Percentiles rank a stretch among this genome's conserved stretches.
phyloP scores from a whole-genome alignment of 2,888 invertebrate genomes.

The Kuschelorhynchus macadamiae region DNA sequence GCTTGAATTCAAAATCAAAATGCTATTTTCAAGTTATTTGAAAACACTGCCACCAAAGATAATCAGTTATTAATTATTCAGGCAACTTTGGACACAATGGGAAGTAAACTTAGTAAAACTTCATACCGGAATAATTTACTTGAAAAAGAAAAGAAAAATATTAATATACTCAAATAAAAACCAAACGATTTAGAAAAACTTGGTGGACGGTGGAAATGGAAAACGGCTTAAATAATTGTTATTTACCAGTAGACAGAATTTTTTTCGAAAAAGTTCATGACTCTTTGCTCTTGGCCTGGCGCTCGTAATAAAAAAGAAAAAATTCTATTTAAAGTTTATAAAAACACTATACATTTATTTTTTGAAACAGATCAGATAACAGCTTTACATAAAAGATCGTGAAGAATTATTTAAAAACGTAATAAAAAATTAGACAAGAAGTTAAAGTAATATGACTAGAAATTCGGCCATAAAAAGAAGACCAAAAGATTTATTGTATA shows the following conservation, averaged over 20 bases:
- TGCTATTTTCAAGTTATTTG: not conserved
- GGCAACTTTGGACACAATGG: not conserved
- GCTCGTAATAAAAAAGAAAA: slow-evolving; percentile 45
- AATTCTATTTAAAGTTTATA: slow-evolving; percentile 47
- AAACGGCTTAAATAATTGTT: slow-evolving; percentile 41
- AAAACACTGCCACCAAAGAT: not conserved
- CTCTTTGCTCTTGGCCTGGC: slow-evolving; percentile 51
- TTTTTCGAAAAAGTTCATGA: slow-evolving; percentile 49
- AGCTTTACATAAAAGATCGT: not conserved
- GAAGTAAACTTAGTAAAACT: not conserved
- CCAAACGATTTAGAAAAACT: too few relatives aligned
- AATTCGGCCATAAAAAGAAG: not conserved
- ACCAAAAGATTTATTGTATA: not conserved
- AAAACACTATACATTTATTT: slow-evolving; percentile 46
- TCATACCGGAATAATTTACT: not conserved
- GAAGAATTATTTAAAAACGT: slow-evolving; percentile 1
- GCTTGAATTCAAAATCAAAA: slow-evolving; percentile 1
- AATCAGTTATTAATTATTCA: slow-evolving; percentile 3
- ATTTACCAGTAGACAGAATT: slow-evolving; percentile 47
- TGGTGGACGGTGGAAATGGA: slow-evolving; percentile 16
- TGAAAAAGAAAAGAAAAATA: not conserved
- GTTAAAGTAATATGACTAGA: not conserved
- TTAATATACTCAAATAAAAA: not conserved
- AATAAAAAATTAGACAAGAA: not conserved
- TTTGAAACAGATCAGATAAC: slow-evolving; percentile 6